Evolutionary conservation across 2,113 vertebrate genomes (phyloP).

Genomic region (Trachemys scripta): DNA sequence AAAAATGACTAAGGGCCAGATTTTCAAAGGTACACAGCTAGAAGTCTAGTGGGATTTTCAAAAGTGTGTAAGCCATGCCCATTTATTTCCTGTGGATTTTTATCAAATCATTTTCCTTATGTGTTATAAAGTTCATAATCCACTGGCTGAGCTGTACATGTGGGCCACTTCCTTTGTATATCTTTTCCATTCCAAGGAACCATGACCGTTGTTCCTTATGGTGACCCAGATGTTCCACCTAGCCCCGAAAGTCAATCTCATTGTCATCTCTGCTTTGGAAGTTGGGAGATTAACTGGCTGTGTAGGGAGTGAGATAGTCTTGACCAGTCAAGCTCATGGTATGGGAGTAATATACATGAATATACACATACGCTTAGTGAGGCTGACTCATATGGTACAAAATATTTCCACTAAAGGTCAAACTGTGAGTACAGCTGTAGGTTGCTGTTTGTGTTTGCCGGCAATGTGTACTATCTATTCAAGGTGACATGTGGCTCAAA

Average conservation of each 20-base stretch:
- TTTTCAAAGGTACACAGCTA: slow-evolving; percentile 45
- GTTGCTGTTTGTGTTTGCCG: not conserved
- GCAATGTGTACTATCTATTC: not conserved
- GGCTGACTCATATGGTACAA: slow-evolving; percentile 24
- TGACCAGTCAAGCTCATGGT: rapidly evolving
- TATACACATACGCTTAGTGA: not conserved
- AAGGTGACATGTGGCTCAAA: not conserved
- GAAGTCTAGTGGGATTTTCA: not conserved
- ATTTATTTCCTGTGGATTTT: slow-evolving; percentile 13
- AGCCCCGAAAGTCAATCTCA: not conserved
- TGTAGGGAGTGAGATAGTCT: rapidly evolving
- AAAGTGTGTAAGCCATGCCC: not conserved
- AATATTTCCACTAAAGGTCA: not conserved
- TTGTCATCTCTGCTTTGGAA: not conserved
- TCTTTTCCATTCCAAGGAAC: not conserved
- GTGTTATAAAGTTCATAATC: rapidly evolving
- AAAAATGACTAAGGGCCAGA: not conserved
- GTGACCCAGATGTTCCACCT: not conserved
- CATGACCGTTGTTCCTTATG: not conserved
- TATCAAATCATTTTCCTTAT: not conserved
- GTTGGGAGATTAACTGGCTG: rapidly evolving
- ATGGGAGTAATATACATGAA: not conserved
- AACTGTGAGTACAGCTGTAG: not conserved
- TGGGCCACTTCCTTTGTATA: not conserved
- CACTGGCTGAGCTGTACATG: not conserved